Evolutionary conservation across 2,797 vertebrate genomes (phyloP), one percentile per base, ranked within the genome.

Genomic region (Oreortyx pictus): DNA sequence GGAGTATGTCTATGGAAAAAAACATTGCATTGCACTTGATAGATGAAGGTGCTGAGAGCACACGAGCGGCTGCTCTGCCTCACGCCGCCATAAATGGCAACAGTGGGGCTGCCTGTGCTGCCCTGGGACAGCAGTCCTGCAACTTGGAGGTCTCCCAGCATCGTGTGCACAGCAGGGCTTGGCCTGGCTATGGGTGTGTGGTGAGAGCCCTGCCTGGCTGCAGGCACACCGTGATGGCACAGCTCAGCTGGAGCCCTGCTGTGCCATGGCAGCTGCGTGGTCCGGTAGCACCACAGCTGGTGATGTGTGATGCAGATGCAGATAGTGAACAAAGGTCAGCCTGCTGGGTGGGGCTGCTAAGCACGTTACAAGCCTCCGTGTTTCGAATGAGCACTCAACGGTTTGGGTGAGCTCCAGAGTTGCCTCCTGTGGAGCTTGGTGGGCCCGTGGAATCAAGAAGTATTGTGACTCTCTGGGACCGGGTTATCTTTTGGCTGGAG

Each of bases 321-420:
- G 50, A 27, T 6, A 52, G 56, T 8, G 54, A 39, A 44, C 56
- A 2, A 23, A 6, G 71, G 24, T 9, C 15, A 11, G 61, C 72
- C 57, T 3, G 23, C 1, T 1, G 6, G 1, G 37, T 33, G 2
- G 33, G 1, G 39, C 7, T 16, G 35, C 3, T 2, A 9, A 46
- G 5, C 1, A 8, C 78, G 52, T 2, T 16, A 11, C 3, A 7
- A 3, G 3, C 5, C 18, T 1, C 2, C 4, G 4, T 46, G 0
- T 2, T 12, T 2, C 35, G 5, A 22, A n/a, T 18, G 13, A 61
- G 22, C 1, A 0, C 7, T 20, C 41, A 23, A 23, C 0, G 1
- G 0, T 2, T 0, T 9, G 65, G 54, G 33, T 1, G 3, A 2
- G 43, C 66, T 37, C 81, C 74, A 31, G 78, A 4, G 20, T 20